Conservation (phyloP, 2,113 vertebrate genomes). For the Misgurnus anguillicaudatus region DNA sequence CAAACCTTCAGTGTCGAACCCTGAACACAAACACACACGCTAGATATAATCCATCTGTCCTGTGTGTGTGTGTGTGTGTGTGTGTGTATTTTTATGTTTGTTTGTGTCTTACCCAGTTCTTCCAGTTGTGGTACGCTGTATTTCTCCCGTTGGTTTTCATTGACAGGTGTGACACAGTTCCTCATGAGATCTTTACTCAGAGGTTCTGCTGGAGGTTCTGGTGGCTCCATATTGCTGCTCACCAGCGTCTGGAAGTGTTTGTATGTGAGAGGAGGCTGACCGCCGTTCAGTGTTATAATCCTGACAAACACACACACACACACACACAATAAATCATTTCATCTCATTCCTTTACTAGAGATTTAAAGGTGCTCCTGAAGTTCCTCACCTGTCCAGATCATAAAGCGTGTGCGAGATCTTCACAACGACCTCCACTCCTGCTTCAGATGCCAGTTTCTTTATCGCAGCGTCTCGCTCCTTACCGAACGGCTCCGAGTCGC, state of each 20-base stretch:
- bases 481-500: conserved; percentile 64
- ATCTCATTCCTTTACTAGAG: too few relatives aligned
- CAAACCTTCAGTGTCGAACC: conserved; percentile 63
- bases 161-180: conserved; percentile 52
- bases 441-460: conserved; percentile 62
- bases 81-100: not conserved
- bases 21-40: conserved; percentile 43
- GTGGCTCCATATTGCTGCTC: conserved; percentile 54
- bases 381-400: conserved; percentile 59
- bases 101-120: conserved; percentile 57
- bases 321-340: not conserved
- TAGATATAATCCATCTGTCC: too few relatives aligned
- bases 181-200: conserved; percentile 50
- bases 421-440: conserved; percentile 59
- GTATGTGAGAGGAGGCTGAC: conserved; percentile 62
- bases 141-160: conserved; percentile 53
- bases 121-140: conserved; percentile 62
- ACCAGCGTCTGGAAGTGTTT: conserved; percentile 64
- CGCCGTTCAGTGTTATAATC: conserved; percentile 60
- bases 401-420: conserved; percentile 65
- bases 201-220: conserved; percentile 50
- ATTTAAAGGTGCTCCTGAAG: too few relatives aligned
- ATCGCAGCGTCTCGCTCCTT: conserved; percentile 65
- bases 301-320: conserved; percentile 13
- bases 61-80: too few relatives aligned